Conservation (phyloP, 2,888 invertebrate species). For the Mythimna ferrago region DNA sequence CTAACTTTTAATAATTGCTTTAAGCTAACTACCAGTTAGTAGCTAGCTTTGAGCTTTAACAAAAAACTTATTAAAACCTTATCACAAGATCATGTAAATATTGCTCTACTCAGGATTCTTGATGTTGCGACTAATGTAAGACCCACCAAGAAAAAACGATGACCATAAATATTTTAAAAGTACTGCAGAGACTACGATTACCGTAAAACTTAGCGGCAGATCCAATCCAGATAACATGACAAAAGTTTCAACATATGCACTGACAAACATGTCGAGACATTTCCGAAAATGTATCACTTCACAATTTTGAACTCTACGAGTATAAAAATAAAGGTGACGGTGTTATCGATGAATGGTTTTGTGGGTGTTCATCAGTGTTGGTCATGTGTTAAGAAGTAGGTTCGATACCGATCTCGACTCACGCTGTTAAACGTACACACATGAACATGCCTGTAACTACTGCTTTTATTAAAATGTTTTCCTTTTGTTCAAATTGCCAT, state of each 20-base stretch:
- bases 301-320: constrained; percentile 35
- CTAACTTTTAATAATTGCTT: constrained; percentile 25
- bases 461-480: constrained; percentile 72
- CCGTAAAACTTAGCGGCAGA: constrained; percentile 84
- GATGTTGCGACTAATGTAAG: constrained; percentile 67
- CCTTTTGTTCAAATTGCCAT: constrained; percentile 61
- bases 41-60: constrained; percentile 37
- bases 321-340: constrained; percentile 15
- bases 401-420: constrained; percentile 80
- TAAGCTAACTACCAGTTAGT: constrained; percentile 29
- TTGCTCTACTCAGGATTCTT: constrained; percentile 49
- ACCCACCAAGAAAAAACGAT: constrained; percentile 73
- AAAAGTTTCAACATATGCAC: constrained; percentile 81
- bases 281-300: constrained; percentile 25
- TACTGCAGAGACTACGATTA: constrained; percentile 77
- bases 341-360: constrained; percentile 11
- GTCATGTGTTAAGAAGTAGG: constrained; percentile 74
- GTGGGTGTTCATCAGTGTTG: constrained; percentile 46
- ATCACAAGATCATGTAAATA: constrained; percentile 62
- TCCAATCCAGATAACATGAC: constrained; percentile 83
- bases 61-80: constrained; percentile 52
- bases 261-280: constrained; percentile 48
- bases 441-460: constrained; percentile 79
- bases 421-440: constrained; percentile 75
- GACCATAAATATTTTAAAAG: constrained; percentile 77